Evolutionary conservation across 2,797 vertebrate species (phyloP).

Genomic region (Periparus ater): DNA sequence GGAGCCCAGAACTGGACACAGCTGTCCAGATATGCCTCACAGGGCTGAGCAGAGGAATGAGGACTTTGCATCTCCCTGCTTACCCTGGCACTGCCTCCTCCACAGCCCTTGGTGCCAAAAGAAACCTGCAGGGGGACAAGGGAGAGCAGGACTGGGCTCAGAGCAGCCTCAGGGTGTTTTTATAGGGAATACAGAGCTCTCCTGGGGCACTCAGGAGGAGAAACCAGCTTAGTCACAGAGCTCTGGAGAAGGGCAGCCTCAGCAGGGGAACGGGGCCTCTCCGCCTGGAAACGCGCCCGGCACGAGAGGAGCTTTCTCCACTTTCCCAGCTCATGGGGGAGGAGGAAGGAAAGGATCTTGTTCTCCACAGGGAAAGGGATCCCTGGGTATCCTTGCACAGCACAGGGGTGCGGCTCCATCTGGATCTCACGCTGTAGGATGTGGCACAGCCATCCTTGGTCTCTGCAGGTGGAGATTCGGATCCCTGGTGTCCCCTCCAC

Average conservation of each 20-base stretch:
- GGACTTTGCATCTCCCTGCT: not conserved
- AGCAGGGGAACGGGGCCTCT: not conserved
- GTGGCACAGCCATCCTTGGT: not conserved
- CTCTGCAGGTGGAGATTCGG: not conserved
- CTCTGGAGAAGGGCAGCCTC: not conserved
- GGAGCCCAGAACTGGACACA: not conserved
- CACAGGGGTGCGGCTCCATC: not conserved
- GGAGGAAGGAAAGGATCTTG: not conserved
- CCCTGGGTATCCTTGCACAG: not conserved
- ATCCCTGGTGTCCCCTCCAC: not conserved
- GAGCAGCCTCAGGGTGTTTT: not conserved
- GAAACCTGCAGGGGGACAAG: not conserved
- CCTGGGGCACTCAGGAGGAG: not conserved
- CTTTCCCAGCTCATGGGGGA: not conserved
- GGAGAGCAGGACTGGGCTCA: not conserved
- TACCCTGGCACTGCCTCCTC: not conserved
- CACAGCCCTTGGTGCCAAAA: not conserved
- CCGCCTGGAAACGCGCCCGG: not conserved
- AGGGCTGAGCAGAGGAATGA: not conserved
- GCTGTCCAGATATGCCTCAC: not conserved
- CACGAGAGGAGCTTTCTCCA: not conserved
- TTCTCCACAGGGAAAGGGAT: not conserved
- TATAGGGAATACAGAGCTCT: not conserved
- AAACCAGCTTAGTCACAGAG: not conserved
- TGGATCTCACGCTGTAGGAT: rapidly evolving